phyloP scores from a whole-genome alignment of 2,888 invertebrate genomes.

The Callimorpha dominula region DNA sequence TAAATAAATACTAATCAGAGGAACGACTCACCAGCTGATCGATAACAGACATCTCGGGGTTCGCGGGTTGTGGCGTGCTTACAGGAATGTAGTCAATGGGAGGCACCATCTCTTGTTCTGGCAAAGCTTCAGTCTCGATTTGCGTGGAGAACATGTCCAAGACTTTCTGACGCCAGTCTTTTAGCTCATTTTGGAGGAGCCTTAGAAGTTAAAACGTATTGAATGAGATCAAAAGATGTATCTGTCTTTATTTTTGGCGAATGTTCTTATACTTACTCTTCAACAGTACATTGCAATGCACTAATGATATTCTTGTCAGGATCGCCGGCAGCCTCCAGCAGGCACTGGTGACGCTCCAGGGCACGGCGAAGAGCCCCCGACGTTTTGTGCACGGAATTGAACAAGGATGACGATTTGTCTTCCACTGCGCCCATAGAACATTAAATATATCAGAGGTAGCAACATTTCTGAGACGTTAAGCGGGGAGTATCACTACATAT shows the following conservation, averaged over 20 bases:
- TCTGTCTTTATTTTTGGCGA: too few relatives aligned
- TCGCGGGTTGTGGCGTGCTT: constrained; percentile 64
- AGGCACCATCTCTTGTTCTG: constrained; percentile 23
- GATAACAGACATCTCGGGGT: constrained; percentile 62
- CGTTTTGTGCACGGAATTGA: constrained; percentile 62
- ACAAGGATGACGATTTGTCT: constrained; percentile 59
- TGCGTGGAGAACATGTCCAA: constrained; percentile 53
- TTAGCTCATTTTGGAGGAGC: constrained; percentile 67
- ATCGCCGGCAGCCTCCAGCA: constrained; percentile 56
- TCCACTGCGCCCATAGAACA: constrained; percentile 57
- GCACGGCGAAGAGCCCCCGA: constrained; percentile 64
- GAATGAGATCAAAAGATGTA: too few relatives aligned
- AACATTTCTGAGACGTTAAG: too few relatives aligned
- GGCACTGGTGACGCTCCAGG: constrained; percentile 64
- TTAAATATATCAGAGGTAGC: background rate
- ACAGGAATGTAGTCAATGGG: constrained; percentile 41
- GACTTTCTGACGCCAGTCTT: constrained; percentile 68
- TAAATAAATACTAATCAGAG: background rate
- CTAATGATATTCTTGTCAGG: constrained; percentile 48
- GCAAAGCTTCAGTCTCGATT: constrained; percentile 26
- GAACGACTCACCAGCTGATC: constrained; percentile 67
- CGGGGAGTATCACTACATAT: too few relatives aligned
- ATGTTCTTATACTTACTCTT: constrained; percentile 55
- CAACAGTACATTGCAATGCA: constrained; percentile 62
- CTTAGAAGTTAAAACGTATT: constrained; percentile 43